These are phyloP conservation scores for Prinia subflava DNA, from an alignment of 2,113 vertebrate genomes.

Conservation along the genomic window DNA sequence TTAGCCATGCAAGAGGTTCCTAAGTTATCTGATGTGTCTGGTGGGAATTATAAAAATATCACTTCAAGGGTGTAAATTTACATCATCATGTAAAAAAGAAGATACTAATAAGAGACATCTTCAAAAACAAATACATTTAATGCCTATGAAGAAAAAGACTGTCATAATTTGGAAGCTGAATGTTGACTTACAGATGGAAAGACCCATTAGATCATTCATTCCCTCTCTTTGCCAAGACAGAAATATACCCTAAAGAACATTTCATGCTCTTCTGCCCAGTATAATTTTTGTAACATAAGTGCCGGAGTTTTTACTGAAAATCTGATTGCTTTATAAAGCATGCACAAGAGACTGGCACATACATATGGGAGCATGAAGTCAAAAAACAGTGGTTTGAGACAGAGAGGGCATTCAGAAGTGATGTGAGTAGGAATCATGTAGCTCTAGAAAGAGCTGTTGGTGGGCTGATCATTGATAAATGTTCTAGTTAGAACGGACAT, in stretches of 20 bases:
- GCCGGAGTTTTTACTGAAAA: background rate
- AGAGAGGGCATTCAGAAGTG: background rate
- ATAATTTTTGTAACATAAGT: background rate
- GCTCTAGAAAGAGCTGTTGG: background rate
- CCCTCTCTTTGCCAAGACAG: conserved; percentile 29
- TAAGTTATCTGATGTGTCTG: background rate
- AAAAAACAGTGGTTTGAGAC: background rate
- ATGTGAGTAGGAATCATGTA: background rate
- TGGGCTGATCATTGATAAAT: background rate
- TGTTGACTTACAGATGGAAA: conserved; percentile 44
- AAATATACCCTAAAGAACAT: conserved; percentile 16
- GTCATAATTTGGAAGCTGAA: background rate
- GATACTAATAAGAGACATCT: background rate
- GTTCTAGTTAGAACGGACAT: background rate
- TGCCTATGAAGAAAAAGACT: background rate
- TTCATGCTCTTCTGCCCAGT: conserved; percentile 12
- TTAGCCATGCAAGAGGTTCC: background rate
- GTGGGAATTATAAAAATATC: background rate
- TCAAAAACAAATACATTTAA: background rate
- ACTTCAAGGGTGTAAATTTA: background rate
- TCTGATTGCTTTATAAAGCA: background rate
- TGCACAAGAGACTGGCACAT: background rate
- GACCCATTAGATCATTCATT: conserved; percentile 35
- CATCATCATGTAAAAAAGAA: background rate
- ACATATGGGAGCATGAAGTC: background rate